Evolutionary conservation across 2,888 invertebrate genomes (phyloP), one percentile per base, ranked within the genome.

Genomic region (Erynnis tages): DNA sequence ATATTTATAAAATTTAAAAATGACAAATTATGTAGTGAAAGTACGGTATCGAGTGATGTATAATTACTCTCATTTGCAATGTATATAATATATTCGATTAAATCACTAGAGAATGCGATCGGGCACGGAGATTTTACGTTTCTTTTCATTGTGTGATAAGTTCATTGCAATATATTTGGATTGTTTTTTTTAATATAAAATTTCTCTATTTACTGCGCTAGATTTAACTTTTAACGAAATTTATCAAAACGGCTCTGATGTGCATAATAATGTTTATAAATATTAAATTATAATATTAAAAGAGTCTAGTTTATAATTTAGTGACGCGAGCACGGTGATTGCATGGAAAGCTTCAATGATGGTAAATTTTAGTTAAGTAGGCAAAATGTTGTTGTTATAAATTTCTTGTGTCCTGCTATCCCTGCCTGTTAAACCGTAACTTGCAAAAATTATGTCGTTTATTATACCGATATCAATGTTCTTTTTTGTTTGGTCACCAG

Each of bases 11-110:
- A 74, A 66, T 66, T 65, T 67, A 68, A 73, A 82, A 82, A 83
- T 82, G 79, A 87, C 84, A 88, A 86, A 86, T 83, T 83, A 80
- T 76, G 79, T 85, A 86, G 82, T 79, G 65, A 76, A 77, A 21
- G n/a, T 67, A 69, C 69, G 69, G 41, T 48, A 69, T 69, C 73
- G 74, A 76, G 74, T 82, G 74, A 27, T 76, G 69, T 77, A 80
- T 76, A 10, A 76, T 80, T 78, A 76, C 70, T 78, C 74, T 85
- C 72, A 76, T 83, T 85, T 85, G 84, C 87, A 73, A 68, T 88
- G 87, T 88, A 88, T 79, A 88, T 88, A 85, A 74, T 48, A 75
- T 82, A 79, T 74, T 76, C 73, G 71, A 71, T 73, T 74, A 73
- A 71, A 69, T 69, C 65, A 64, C 69, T 76, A 76, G 71, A 76